phyloP scores from a whole-genome alignment of 53 echinoderm and acorn worm genomes.

The Paelopatides confundens region DNA sequence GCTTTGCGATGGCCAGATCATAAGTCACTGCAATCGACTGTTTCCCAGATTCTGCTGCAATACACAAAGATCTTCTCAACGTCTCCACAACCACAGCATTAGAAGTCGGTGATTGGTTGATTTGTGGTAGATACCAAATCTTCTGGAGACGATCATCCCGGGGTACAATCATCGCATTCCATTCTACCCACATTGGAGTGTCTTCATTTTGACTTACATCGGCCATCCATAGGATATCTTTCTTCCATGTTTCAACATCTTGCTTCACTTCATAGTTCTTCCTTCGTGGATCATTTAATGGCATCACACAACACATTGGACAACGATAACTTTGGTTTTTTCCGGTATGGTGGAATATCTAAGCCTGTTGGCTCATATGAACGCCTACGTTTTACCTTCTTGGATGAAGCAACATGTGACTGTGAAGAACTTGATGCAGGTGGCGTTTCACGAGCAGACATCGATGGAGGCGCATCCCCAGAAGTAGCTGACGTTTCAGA shows the following conservation, averaged over 20 bases:
- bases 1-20: slow-evolving; percentile 39
- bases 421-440: not conserved
- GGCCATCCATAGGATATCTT: slow-evolving; percentile 30
- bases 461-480: no score
- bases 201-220: slow-evolving; percentile 34
- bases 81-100: slow-evolving; percentile 29
- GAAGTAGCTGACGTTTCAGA: not conserved
- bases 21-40: slow-evolving; percentile 37
- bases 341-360: not conserved
- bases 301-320: not conserved
- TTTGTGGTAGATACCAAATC: not conserved
- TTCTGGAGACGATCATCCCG: slow-evolving; percentile 10
- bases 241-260: slow-evolving; percentile 6
- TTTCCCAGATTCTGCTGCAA: slow-evolving; percentile 36
- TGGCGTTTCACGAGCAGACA: not conserved
- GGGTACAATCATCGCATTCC: slow-evolving; percentile 21
- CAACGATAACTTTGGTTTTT: not conserved
- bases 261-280: not conserved
- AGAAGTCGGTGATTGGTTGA: slow-evolving; percentile 2
- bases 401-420: not conserved
- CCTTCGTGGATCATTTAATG: slow-evolving; percentile 19
- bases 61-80: slow-evolving; percentile 21
- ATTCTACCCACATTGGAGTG: slow-evolving; percentile 22
- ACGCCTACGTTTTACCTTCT: slow-evolving; percentile 2
- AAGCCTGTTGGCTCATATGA: slow-evolving; percentile 1